Evolutionary conservation across 2,888 invertebrate genomes (phyloP).

Genomic region (Philereme transversata): DNA sequence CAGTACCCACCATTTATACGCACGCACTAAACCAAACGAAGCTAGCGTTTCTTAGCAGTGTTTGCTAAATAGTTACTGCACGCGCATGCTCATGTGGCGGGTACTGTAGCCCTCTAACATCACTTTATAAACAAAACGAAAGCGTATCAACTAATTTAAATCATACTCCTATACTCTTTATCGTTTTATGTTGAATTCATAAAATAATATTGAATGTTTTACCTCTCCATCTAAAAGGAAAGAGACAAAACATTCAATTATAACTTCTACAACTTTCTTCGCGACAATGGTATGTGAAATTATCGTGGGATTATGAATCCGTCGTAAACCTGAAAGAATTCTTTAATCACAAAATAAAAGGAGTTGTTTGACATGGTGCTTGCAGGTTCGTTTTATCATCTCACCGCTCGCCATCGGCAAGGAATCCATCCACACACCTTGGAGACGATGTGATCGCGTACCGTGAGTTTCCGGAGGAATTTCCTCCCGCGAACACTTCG

Average conservation of each 20-base stretch:
- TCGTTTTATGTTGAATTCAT: slow-evolving; percentile 31
- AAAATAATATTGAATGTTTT: slow-evolving; percentile 4
- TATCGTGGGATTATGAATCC: too few species aligned
- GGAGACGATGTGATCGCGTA: too few species aligned
- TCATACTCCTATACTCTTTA: slow-evolving; percentile 54
- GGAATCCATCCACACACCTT: too few species aligned
- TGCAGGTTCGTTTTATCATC: too few species aligned
- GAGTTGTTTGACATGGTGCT: too few species aligned
- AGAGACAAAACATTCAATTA: slow-evolving; percentile 11
- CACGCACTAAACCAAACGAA: background rate
- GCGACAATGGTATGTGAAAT: too few species aligned
- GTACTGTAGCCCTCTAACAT: slow-evolving; percentile 16
- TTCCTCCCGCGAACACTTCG: too few species aligned
- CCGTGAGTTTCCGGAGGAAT: too few species aligned
- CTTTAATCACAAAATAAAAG: too few species aligned
- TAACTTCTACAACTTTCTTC: too few species aligned
- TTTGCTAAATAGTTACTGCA: background rate
- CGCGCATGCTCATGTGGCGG: background rate
- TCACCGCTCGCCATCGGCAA: too few species aligned
- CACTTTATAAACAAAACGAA: slow-evolving; percentile 45
- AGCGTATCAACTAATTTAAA: slow-evolving; percentile 57
- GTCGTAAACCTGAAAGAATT: too few species aligned
- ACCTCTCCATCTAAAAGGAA: background rate
- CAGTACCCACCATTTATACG: slow-evolving; percentile 6
- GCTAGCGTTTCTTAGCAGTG: background rate